These are phyloP conservation scores for Cottus gobio DNA, from an alignment of 2,113 vertebrate species.

Conservation along the genomic window DNA sequence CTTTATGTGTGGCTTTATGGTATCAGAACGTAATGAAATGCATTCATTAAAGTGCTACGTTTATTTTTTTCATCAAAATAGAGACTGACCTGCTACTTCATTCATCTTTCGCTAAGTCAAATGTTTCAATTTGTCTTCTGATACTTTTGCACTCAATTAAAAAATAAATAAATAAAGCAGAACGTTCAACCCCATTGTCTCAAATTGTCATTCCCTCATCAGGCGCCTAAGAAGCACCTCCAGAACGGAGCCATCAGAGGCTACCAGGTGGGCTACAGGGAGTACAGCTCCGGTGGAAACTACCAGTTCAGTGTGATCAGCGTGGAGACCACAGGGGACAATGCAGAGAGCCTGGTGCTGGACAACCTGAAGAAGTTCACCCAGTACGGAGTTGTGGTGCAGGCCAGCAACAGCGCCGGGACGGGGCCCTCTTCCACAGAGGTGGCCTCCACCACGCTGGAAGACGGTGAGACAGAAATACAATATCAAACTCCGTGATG, in stretches of 20 bases:
- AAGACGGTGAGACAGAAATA: conserved; percentile 87
- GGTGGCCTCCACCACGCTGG: conserved; percentile 95
- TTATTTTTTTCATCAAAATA: not conserved
- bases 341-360: conserved; percentile 92
- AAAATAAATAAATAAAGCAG: not conserved
- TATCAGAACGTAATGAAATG: not conserved
- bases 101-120: not conserved
- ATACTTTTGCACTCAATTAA: not conserved
- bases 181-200: not conserved
- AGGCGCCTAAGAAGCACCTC: conserved; percentile 95
- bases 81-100: not conserved
- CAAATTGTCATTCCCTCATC: not conserved
- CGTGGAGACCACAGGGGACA: conserved; percentile 95
- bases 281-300: conserved; percentile 95
- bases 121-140: not conserved
- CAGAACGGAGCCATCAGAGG: conserved; percentile 97
- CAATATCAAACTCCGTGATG: not conserved
- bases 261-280: conserved; percentile 97
- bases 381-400: conserved; percentile 97
- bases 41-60: not conserved
- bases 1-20: not conserved
- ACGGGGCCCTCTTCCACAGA: conserved; percentile 97
- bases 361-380: conserved; percentile 98
- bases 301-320: conserved; percentile 98
- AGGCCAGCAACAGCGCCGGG: conserved; percentile 96